phyloP scores from a whole-genome alignment of 2,797 vertebrate species.

The Rallus crepitans region DNA sequence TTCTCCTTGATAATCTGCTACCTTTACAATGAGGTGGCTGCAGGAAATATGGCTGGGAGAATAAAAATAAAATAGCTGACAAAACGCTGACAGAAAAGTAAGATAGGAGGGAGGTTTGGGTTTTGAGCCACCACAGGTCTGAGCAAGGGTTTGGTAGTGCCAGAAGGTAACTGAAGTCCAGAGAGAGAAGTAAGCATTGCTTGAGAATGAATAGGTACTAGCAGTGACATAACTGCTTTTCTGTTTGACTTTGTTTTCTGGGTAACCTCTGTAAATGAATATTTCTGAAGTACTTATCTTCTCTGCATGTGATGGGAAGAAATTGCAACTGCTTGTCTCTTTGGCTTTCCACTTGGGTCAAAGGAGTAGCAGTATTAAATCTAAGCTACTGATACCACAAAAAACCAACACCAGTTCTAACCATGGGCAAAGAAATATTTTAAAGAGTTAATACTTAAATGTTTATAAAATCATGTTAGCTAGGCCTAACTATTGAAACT shows the following conservation, averaged over 20 bases:
- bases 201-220: neutral
- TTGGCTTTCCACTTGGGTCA: neutral
- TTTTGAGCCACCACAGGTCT: neutral
- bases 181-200: neutral
- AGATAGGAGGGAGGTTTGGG: fast-evolving
- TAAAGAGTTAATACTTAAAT: neutral
- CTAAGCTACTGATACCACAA: neutral
- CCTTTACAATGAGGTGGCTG: neutral
- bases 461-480: neutral
- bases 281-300: neutral
- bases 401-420: neutral
- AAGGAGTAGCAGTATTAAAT: neutral
- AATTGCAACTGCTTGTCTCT: neutral
- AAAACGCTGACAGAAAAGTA: neutral
- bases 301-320: neutral
- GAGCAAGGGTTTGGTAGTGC: neutral
- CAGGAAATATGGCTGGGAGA: neutral
- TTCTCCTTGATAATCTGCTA: neutral
- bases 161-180: neutral
- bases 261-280: neutral
- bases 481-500: neutral
- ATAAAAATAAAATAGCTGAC: neutral
- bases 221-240: neutral
- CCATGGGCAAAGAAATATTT: neutral
- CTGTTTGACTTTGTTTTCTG: neutral